Evolutionary conservation across 2,113 vertebrate species (phyloP).

Genomic region (Balaeniceps rex): DNA sequence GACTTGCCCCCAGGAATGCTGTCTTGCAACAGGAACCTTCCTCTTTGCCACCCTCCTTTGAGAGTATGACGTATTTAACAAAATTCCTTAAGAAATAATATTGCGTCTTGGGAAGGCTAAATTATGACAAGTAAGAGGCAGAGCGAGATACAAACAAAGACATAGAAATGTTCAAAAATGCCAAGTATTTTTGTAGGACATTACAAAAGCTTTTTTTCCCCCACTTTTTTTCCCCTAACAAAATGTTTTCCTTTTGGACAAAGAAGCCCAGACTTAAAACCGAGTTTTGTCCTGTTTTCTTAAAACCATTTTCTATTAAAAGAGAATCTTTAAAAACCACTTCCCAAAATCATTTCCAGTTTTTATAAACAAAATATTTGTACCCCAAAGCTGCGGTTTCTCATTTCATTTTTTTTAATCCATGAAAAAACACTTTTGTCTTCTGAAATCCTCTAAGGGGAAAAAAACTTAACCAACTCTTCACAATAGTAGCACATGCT

Average conservation of each 20-base stretch:
- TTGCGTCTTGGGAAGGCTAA: background rate
- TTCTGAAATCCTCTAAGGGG: background rate
- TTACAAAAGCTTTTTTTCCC: background rate
- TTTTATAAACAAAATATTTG: constrained; percentile 24
- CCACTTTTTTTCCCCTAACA: background rate
- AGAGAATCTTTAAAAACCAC: background rate
- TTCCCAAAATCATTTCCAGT: background rate
- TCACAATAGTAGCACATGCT: background rate
- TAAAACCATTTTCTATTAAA: background rate
- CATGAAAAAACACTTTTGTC: background rate
- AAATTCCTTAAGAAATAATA: constrained; percentile 2
- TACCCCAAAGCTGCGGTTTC: background rate
- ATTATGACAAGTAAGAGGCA: background rate
- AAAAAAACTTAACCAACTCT: background rate
- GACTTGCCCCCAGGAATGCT: background rate
- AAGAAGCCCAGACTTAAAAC: background rate
- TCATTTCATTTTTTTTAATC: background rate
- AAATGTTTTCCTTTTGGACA: background rate
- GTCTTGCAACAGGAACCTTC: background rate
- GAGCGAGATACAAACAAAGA: background rate
- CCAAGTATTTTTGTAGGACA: background rate
- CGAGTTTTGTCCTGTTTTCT: background rate
- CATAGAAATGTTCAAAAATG: background rate
- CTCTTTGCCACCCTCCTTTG: background rate
- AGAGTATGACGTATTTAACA: background rate